phyloP scores from a whole-genome alignment of 2,113 vertebrate genomes.

The Callipepla californica region DNA sequence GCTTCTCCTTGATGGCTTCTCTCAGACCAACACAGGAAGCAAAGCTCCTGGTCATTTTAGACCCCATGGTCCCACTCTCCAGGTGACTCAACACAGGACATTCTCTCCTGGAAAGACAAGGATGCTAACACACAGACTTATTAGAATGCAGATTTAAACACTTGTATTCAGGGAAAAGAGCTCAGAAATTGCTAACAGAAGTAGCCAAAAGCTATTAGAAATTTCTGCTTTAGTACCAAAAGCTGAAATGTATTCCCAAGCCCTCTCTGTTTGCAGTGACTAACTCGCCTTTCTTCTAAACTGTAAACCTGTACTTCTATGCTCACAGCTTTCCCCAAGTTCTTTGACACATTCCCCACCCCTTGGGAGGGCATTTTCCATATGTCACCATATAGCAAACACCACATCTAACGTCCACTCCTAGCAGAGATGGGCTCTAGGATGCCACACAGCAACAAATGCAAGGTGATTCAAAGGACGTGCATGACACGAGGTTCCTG shows the following conservation, averaged over 20 bases:
- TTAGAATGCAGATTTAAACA: background rate
- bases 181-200: background rate
- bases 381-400: fast-evolving
- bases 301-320: background rate
- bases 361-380: background rate
- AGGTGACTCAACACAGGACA: background rate
- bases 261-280: background rate
- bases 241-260: background rate
- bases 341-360: background rate
- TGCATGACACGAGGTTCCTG: background rate
- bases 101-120: background rate
- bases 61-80: background rate
- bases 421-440: background rate
- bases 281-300: background rate
- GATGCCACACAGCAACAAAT: background rate
- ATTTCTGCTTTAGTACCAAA: background rate
- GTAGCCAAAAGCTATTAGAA: background rate
- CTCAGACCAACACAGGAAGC: background rate
- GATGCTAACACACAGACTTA: background rate
- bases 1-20: background rate
- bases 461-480: background rate
- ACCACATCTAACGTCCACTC: background rate
- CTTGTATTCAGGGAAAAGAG: background rate
- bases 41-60: slow-evolving; percentile 17
- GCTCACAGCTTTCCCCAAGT: background rate